Conservation (phyloP, 2,888 invertebrate species). For the Stenolophus ochropezus region DNA sequence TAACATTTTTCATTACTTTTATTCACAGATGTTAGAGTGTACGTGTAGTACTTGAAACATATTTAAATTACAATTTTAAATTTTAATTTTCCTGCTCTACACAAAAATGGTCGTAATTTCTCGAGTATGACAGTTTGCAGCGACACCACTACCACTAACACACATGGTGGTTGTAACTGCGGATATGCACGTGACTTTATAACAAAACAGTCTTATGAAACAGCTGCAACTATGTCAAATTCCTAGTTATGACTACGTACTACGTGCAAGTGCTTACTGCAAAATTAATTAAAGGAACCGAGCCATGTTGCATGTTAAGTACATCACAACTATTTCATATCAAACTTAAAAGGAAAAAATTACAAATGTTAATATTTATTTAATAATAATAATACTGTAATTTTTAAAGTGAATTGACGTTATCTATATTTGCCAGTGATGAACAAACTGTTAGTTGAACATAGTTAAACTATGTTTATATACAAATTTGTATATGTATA, state of each 20-base stretch:
- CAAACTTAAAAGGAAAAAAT: neutral
- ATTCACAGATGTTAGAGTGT: too few relatives aligned
- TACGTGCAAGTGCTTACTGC: neutral
- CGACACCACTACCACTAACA: neutral
- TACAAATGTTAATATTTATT: neutral
- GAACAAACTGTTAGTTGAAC: too few relatives aligned
- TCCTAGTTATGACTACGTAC: neutral
- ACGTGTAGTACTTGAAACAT: too few relatives aligned
- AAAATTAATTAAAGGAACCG: neutral
- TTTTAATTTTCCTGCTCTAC: neutral
- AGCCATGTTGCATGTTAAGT: neutral
- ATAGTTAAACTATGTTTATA: too few relatives aligned
- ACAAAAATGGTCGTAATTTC: neutral
- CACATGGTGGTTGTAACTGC: neutral
- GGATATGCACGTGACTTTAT: neutral
- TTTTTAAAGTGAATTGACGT: neutral
- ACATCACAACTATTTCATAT: neutral
- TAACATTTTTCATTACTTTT: too few relatives aligned
- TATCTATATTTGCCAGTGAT: too few relatives aligned
- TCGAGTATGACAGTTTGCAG: neutral
- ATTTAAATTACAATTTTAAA: neutral
- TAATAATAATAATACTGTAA: too few relatives aligned
- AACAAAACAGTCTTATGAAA: neutral
- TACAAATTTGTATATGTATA: too few relatives aligned
- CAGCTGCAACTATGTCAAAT: neutral